phyloP scores from a whole-genome alignment of 2,113 vertebrate genomes.

The Steatornis caripensis region DNA sequence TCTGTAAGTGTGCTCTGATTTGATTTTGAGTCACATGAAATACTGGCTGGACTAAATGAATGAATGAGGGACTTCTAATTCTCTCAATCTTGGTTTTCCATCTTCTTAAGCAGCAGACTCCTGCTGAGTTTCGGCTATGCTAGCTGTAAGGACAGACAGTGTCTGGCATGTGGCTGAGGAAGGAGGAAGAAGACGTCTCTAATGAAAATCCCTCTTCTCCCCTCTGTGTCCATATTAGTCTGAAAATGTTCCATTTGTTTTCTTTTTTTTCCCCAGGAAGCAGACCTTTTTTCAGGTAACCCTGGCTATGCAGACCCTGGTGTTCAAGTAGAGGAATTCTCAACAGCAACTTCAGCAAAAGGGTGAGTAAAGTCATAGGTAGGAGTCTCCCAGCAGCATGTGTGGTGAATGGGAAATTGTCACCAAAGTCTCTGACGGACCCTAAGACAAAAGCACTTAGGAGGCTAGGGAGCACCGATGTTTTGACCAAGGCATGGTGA shows the following conservation, averaged over 20 bases:
- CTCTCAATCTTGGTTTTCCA: background rate
- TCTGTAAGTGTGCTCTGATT: background rate
- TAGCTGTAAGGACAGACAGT: background rate
- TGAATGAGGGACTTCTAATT: background rate
- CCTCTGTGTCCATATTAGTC: background rate
- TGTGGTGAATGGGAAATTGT: background rate
- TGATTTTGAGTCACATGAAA: background rate
- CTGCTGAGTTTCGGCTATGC: background rate
- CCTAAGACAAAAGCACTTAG: background rate
- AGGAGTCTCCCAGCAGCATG: background rate
- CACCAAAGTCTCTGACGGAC: background rate
- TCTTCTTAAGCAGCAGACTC: background rate
- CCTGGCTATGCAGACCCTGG: slow-evolving; percentile 80
- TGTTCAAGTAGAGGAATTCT: slow-evolving; percentile 71
- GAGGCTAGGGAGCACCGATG: background rate
- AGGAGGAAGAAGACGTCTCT: background rate
- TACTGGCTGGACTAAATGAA: background rate
- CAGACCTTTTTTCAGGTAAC: slow-evolving; percentile 69
- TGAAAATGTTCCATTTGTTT: background rate
- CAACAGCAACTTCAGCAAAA: slow-evolving; percentile 55
- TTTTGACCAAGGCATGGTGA: background rate
- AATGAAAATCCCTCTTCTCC: background rate
- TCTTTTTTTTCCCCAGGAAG: slow-evolving; percentile 70
- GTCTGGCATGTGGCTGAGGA: background rate
- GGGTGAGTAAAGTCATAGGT: slow-evolving; percentile 61